Evolutionary conservation across 2,113 vertebrate species (phyloP), one percentile per base, ranked within the genome.

Genomic region (Cheilinus undulatus): DNA sequence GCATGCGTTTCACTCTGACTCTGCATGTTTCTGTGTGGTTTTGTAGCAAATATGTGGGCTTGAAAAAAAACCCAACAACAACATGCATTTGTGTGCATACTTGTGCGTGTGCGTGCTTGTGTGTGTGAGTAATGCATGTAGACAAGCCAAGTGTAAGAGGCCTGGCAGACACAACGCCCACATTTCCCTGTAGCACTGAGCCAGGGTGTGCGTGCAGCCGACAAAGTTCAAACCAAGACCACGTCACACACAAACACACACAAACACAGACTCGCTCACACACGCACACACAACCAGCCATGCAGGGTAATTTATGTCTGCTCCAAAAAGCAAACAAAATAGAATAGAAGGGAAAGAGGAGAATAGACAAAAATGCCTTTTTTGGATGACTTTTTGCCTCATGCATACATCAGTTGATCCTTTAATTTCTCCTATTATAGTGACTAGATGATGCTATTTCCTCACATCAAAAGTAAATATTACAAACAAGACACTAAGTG

Each of bases 131-230:
- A 91, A 91, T 91, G 52, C 84, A 84, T 88, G 77, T 87, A 74
- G 89, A 92, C 88, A 92, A 86, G 88, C 86, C 86, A 87, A 88
- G 89, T 91, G 88, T 90, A 90, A 91, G 83, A 91, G 86, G 86
- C 84, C 89, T 91, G 85, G 89, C 85, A 90, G 91, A 87, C 80
- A 90, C 86, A 80, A 86, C 88, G 86, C 88, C 90, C 86, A 90
- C 86, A 85, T 91, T 82, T 88, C 87, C 89, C 86, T 70, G 72
- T 76, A 89, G 87, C 88, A 85, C 77, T 65, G 80, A 86, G 83
- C 57, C 32, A 59, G 81, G 78, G 67, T 87, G 85, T 88, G 90
- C 76, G 80, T 89, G 90, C 84, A 83, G 76, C 76, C 17, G 28
- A 84, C 84, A 89, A 88, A 87, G 84, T 84, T 88, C 84, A 92